Percentiles rank a stretch among this genome's conserved stretches.
Conservation (phyloP, 35 echinoderm and acorn worm genomes). For the Heliocidaris erythrogramma region DNA sequence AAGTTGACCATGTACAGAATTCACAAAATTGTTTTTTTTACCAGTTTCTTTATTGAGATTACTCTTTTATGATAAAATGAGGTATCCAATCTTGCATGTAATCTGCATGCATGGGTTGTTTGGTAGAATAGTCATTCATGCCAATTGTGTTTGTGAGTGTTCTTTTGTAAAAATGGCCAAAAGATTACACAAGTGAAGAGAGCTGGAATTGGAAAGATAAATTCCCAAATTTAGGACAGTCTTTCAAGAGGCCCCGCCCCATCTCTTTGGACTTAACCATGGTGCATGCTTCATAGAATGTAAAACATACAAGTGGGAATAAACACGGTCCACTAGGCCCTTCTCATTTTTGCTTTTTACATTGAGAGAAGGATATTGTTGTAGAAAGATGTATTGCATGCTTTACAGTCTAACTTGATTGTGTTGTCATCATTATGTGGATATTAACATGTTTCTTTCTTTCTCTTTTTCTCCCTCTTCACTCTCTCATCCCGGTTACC, state of each 20-base stretch:
- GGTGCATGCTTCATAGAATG: not conserved
- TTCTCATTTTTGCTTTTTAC: not conserved
- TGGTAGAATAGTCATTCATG: not conserved
- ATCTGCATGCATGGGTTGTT: not conserved
- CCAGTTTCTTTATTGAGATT: constrained; percentile 11
- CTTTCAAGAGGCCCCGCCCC: too few relatives aligned
- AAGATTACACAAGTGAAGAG: not conserved
- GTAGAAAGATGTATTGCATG: not conserved
- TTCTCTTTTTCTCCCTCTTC: constrained; percentile 50
- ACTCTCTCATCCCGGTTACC: constrained; percentile 24
- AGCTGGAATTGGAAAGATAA: too few relatives aligned
- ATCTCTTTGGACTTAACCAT: not conserved
- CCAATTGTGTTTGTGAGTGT: not conserved
- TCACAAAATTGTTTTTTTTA: constrained; percentile 21
- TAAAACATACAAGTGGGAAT: not conserved
- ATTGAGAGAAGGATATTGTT: not conserved
- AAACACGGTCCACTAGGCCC: not conserved
- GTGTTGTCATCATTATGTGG: constrained; percentile 5
- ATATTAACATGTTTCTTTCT: constrained; percentile 48
- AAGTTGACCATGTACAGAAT: constrained; percentile 48
- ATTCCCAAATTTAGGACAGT: too few relatives aligned
- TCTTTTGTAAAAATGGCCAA: not conserved
- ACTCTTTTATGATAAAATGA: not conserved
- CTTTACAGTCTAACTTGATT: not conserved
- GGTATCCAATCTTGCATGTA: not conserved